These are phyloP conservation scores for Gastrophryne carolinensis DNA, from an alignment of 2,797 vertebrate genomes.

Conservation along the genomic window DNA sequence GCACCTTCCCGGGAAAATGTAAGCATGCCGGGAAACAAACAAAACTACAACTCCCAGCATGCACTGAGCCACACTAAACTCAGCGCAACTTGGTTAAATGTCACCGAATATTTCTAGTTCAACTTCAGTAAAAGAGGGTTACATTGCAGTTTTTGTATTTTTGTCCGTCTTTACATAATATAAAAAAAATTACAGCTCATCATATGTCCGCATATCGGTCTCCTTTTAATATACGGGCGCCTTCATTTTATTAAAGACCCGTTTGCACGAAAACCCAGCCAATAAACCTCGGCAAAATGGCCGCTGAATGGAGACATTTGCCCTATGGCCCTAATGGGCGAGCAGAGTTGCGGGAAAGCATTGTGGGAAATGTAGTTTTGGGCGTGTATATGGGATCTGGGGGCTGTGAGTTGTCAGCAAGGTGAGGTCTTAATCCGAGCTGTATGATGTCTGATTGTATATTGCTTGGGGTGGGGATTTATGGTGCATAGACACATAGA, in stretches of 20 bases:
- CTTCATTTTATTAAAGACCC: neutral
- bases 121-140: no score
- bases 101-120: no score
- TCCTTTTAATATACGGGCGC: neutral
- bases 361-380: conserved; percentile 31
- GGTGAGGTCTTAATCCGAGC: conserved; percentile 16
- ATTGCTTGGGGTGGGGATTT: neutral
- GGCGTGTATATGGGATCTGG: neutral
- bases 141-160: no score
- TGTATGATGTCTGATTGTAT: neutral
- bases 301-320: neutral
- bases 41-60: conserved; percentile 33
- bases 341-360: neutral
- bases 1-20: conserved; percentile 10
- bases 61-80: neutral
- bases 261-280: no score
- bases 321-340: neutral
- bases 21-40: conserved; percentile 16
- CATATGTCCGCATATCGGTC: no score
- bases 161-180: no score
- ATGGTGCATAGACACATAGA: no score
- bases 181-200: no score
- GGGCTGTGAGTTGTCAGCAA: neutral
- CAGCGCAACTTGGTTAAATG: no score
- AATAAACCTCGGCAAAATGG: neutral